phyloP scores from a whole-genome alignment of 2,113 vertebrate species.

The Tragulus kanchil region DNA sequence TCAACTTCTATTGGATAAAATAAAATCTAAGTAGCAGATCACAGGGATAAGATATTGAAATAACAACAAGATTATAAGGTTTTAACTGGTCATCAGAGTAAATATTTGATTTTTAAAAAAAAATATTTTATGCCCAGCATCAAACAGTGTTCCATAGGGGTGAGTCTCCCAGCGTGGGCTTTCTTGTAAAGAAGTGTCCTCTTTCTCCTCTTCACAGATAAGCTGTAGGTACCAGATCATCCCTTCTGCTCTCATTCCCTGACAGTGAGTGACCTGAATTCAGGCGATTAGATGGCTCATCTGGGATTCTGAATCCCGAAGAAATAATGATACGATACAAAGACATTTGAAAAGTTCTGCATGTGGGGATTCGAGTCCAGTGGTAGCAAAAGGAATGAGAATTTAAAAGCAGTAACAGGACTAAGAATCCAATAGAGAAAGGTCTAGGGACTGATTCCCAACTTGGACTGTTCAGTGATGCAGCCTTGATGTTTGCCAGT shows the following conservation, averaged over 20 bases:
- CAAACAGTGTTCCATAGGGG: not conserved
- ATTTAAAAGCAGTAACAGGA: not conserved
- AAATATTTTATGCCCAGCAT: not conserved
- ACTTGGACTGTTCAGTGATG: not conserved
- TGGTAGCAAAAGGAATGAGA: not conserved
- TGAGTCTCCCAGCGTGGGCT: not conserved
- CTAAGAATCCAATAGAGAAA: not conserved
- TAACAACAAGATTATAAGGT: not conserved
- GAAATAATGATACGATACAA: not conserved
- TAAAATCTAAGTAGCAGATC: constrained; percentile 32
- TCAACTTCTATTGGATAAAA: not conserved
- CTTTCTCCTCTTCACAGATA: not conserved
- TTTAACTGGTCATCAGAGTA: not conserved
- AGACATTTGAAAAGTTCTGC: not conserved
- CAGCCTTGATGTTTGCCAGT: not conserved
- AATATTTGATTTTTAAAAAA: not conserved
- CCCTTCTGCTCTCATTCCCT: not conserved
- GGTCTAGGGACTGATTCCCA: not conserved
- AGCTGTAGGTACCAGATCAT: not conserved
- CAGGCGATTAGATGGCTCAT: not conserved
- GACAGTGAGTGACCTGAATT: not conserved
- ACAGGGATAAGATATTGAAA: not conserved
- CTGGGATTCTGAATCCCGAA: not conserved
- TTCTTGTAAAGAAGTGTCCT: not conserved
- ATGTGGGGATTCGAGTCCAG: not conserved